Evolutionary conservation across 1,140 invertebrate genomes (phyloP).

Genomic region (Aethina tumida): DNA sequence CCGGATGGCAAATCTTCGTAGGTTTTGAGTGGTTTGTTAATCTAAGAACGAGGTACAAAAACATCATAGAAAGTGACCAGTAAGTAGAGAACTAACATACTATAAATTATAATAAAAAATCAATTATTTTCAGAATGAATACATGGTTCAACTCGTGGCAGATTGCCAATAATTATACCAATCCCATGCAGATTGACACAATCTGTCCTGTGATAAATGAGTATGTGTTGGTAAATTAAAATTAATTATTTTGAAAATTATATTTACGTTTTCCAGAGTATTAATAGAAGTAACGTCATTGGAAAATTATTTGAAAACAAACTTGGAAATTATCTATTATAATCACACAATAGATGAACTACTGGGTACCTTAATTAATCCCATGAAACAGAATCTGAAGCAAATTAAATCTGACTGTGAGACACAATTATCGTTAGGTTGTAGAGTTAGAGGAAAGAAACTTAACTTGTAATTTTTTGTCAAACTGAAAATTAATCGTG

Average conservation of each 20-base stretch:
- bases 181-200: conserved; percentile 54
- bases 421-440: conserved; percentile 33
- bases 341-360: conserved; percentile 44
- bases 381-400: conserved; percentile 40
- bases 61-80: conserved; percentile 49
- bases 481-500: not conserved
- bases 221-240: conserved; percentile 33
- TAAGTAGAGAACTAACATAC: conserved; percentile 35
- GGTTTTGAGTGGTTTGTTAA: conserved; percentile 49
- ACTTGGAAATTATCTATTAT: conserved; percentile 44
- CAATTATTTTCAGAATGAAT: conserved; percentile 42
- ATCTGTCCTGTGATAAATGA: conserved; percentile 43
- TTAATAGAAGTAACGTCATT: conserved; percentile 42
- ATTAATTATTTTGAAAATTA: not conserved
- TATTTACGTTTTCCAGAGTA: conserved; percentile 35
- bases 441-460: conserved; percentile 30
- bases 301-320: conserved; percentile 41
- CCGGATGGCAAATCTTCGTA: conserved; percentile 48
- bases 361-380: conserved; percentile 43
- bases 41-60: conserved; percentile 42
- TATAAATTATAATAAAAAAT: conserved; percentile 1
- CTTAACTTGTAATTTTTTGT: not conserved
- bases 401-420: conserved; percentile 43
- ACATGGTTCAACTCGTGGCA: conserved; percentile 65
- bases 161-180: conserved; percentile 50